phyloP scores from a whole-genome alignment of 2,888 invertebrate species.

The Protonemura montana region DNA sequence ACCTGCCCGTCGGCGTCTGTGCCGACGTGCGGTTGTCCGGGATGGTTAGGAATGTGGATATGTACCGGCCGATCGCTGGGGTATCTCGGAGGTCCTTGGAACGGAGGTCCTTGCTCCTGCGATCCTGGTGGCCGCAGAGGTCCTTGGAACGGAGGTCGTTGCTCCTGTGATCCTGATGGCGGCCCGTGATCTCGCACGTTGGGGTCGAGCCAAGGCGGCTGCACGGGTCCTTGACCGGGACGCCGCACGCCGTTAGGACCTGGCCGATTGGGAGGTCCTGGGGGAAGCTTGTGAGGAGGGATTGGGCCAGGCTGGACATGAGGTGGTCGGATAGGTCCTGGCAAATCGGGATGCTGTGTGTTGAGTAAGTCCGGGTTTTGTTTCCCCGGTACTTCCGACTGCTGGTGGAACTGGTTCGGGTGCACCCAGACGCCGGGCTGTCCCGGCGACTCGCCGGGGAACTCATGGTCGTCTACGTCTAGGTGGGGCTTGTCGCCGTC shows the following conservation, averaged over 20 bases:
- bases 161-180: not conserved
- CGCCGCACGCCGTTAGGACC: conserved; percentile 33
- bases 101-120: conserved; percentile 39
- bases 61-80: conserved; percentile 28
- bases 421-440: conserved; percentile 40
- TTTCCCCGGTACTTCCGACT: conserved; percentile 35
- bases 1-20: conserved; percentile 24
- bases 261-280: conserved; percentile 47
- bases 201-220: conserved; percentile 47
- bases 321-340: conserved; percentile 19
- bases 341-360: not conserved
- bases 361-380: conserved; percentile 27
- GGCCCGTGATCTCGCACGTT: conserved; percentile 45
- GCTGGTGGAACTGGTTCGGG: conserved; percentile 43
- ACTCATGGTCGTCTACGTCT: conserved; percentile 40
- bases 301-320: not conserved
- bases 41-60: conserved; percentile 36
- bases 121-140: not conserved
- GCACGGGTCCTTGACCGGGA: conserved; percentile 34
- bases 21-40: not conserved
- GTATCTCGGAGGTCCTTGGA: conserved; percentile 25
- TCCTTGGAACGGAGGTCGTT: conserved; percentile 42
- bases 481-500: not conserved
- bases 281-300: conserved; percentile 13
- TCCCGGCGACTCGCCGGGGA: conserved; percentile 41